Evolutionary conservation across 2,113 vertebrate species (phyloP), one percentile per base, ranked within the genome.

Genomic region (Megaceryle maxima): DNA sequence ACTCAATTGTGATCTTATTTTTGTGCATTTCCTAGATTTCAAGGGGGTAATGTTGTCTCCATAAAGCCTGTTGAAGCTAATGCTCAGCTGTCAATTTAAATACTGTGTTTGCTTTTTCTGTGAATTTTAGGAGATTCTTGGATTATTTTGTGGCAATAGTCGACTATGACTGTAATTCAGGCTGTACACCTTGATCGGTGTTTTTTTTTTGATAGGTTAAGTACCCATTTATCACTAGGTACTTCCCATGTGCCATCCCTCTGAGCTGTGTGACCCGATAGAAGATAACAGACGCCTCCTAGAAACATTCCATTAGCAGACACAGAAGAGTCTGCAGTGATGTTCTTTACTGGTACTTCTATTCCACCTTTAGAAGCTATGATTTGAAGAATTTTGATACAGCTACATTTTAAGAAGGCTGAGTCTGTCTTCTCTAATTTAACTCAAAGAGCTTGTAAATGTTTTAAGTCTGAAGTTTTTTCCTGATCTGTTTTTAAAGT

Each of bases 61-160:
- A 13, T 25, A 75, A 87, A 60, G 72, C 79, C 62, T 88, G n/a
- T 15, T 75, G 44, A 39, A 66, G 57, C 22, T 59, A 29, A 56
- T 13, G 5, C n/a, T 68, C 50, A 35, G 18, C 64, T 90, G 5
- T 10, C 51, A 39, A 1, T 83, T 74, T 28, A 28, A 94, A 79
- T 16, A 4, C 2, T n/a, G 10, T 39, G 21, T 50, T 53, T 73
- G 15, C 60, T 81, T 86, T 89, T 64, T 12, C 62, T 82, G 1
- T 66, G 50, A 89, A 62, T 92, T 94, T 66, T 68, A 91, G 86
- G 86, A 87, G 57, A 57, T 50, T 50, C 56, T 64, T 87, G 62
- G 82, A 46, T 76, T 75, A 24, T 29, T 78, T 75, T 76, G 24
- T 75, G 77, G 62, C 11, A 90, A 11, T 41, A 72, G 24, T 57